Evolutionary conservation across 2,888 invertebrate genomes (phyloP), one percentile per base, ranked within the genome.

Genomic region (Xestoiulus laeticollis): DNA sequence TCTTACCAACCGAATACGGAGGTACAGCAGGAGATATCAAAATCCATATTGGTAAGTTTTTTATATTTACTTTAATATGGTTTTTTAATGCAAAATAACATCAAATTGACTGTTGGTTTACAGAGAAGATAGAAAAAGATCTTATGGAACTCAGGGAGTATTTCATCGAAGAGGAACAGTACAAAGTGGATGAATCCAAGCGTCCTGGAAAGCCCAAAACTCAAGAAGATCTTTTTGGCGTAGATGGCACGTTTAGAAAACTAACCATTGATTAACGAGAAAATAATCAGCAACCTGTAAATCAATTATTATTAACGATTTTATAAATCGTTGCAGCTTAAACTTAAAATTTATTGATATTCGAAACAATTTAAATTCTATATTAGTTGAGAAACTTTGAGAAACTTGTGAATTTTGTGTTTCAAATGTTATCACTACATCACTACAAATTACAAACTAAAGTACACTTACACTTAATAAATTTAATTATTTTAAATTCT

Each of bases 231-330:
- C 93, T 97, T 4, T 97, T 97, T 91, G 97, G 97, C n/a, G 94
- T 97, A 90, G 97, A 97, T 90, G 97, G 97, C 78, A 96, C 96
- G 85, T 97, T 97, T 93, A 94, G 96, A 91, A 96, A 97, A 92
- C 93, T 97, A 88, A 94, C 95, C 90, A 96, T 97, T 91, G 93
- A 95, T 86, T 48, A 86, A 86, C 14, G 1, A 16, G 16, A 8
- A 59, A n/a, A 19, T n/a, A 2, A n/a, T 59, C n/a, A 48, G 3
- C 14, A 48, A 48, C 48, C 8, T 48, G 10, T 14, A 3, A 48
- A 16, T 12, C 19, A 48, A 48, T 8, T 43, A 43, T 43, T 38
- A 38, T 38, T 38, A 8, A 8, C 38, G 59, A 48, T n/a, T 22
- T 59, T n/a, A 59, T n/a, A 22, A 5, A 22, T 5, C 8, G 14